Conservation (phyloP, 2,888 invertebrate species). For the Thelaira solivaga region DNA sequence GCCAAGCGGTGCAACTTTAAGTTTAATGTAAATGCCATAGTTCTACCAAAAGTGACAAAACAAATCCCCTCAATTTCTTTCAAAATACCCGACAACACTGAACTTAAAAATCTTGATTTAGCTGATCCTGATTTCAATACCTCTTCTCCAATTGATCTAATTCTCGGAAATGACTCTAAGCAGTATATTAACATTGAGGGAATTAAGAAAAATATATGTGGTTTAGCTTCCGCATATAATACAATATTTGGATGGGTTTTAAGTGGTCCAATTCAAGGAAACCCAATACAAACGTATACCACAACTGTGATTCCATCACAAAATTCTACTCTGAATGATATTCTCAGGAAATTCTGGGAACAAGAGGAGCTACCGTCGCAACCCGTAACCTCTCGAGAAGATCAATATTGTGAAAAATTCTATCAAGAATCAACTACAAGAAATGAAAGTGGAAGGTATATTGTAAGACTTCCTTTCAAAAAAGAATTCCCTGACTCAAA, state of each 20-base stretch:
- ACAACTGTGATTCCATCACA: neutral
- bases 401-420: constrained; percentile 19
- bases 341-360: constrained; percentile 24
- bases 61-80: neutral
- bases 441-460: constrained; percentile 7
- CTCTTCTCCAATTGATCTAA: neutral
- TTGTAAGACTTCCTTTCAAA: constrained; percentile 28
- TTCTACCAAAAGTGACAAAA: neutral
- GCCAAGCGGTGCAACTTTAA: neutral
- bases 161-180: too few relatives aligned
- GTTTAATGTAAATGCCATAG: neutral
- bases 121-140: constrained; percentile 1
- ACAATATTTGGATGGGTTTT: too few relatives aligned
- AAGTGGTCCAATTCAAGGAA: neutral
- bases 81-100: neutral
- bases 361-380: neutral
- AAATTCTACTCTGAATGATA: neutral
- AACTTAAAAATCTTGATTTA: constrained; percentile 1
- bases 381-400: neutral
- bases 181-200: too few relatives aligned
- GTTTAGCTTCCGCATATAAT: too few relatives aligned
- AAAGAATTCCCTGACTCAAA: neutral
- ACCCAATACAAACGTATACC: neutral
- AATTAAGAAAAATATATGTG: too few relatives aligned
- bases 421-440: constrained; percentile 15